A percentile compares a stretch with the other conserved stretches of the same genome.
Conservation (phyloP, 2,888 invertebrate species). For the Masnerella sp. region DNA sequence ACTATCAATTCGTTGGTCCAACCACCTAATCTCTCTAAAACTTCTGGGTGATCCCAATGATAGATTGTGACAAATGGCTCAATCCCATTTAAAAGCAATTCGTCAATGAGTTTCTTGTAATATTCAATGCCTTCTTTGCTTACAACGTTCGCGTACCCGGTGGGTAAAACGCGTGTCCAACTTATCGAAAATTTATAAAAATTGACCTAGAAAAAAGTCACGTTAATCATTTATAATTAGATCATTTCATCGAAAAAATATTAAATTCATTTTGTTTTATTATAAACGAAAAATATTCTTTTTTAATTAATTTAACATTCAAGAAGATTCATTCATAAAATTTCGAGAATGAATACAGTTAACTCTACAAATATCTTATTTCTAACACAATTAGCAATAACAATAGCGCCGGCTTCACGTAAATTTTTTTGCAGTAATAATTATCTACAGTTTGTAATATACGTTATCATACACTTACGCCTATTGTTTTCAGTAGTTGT, state of each 20-base stretch:
- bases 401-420: no score
- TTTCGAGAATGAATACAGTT: no score
- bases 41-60: slow-evolving; percentile 84
- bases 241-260: neutral
- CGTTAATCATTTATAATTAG: neutral
- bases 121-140: slow-evolving; percentile 81
- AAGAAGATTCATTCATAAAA: no score
- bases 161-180: slow-evolving; percentile 84
- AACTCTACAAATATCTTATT: no score
- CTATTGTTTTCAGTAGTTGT: slow-evolving; percentile 51
- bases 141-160: slow-evolving; percentile 79
- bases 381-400: no score
- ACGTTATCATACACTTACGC: slow-evolving; percentile 42
- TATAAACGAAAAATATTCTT: no score
- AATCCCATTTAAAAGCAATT: slow-evolving; percentile 79
- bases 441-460: no score
- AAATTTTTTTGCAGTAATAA: no score
- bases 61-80: slow-evolving; percentile 82
- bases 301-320: no score
- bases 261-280: neutral
- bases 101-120: slow-evolving; percentile 82
- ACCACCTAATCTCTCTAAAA: slow-evolving; percentile 81
- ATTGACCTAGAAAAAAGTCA: slow-evolving; percentile 58
- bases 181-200: slow-evolving; percentile 82
- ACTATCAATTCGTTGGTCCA: slow-evolving; percentile 82